Percentiles rank a stretch among this genome's conserved stretches.
These are phyloP conservation scores for Caenorhabditis virilis DNA, from an alignment of 2,888 invertebrate species.

Conservation along the genomic window DNA sequence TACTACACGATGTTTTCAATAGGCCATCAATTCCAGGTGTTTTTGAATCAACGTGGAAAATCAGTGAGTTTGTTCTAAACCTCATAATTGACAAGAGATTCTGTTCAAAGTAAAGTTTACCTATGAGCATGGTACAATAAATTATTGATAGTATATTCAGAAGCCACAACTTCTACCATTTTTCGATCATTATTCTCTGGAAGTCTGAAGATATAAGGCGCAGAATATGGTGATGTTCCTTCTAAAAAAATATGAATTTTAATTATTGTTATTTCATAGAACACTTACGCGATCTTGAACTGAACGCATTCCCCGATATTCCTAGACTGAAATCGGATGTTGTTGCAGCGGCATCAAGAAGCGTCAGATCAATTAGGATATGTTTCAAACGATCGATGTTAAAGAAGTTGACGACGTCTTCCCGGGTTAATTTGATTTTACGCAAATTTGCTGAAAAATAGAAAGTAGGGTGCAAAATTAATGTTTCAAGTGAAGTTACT, in stretches of 20 bases:
- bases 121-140: constrained; percentile 52
- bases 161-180: constrained; percentile 50
- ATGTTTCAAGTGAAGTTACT: no score
- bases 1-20: constrained; percentile 49
- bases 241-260: constrained; percentile 26
- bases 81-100: background rate
- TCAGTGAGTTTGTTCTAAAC: constrained; percentile 51
- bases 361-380: constrained; percentile 49
- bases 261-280: background rate
- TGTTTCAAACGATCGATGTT: constrained; percentile 50
- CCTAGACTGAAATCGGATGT: constrained; percentile 50
- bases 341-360: constrained; percentile 50
- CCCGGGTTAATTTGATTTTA: constrained; percentile 27
- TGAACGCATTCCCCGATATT: constrained; percentile 50
- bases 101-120: constrained; percentile 10
- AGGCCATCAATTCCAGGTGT: constrained; percentile 52
- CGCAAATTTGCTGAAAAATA: constrained; percentile 13
- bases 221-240: constrained; percentile 43
- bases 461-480: no score
- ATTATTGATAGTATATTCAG: constrained; percentile 50
- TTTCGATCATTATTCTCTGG: constrained; percentile 42
- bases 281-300: constrained; percentile 42
- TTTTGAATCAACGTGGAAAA: constrained; percentile 55
- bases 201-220: constrained; percentile 52
- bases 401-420: constrained; percentile 53